Evolutionary conservation across 37 sponge, comb jelly and placozoan genomes (phyloP), one percentile per base, ranked within the genome.

Genomic region (Geodia barretti): DNA sequence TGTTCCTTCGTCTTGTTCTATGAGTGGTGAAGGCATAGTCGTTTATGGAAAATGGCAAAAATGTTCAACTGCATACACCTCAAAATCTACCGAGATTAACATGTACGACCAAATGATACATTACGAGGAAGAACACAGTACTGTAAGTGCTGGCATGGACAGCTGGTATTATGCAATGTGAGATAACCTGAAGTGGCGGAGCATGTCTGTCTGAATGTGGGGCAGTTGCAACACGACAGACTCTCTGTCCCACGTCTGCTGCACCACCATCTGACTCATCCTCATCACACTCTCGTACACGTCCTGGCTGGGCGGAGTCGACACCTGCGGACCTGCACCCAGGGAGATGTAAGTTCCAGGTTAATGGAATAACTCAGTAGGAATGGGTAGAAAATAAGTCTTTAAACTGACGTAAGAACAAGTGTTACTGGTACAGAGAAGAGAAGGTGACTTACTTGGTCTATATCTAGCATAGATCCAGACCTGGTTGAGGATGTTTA

Each of bases 281-380:
- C 64, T 85, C 81, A 98, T 93, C 34, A 89, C 77, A 62, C 92
- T 92, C 82, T 97, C 97, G 83, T 88, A 93, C 7, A 83, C 78
- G 34, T 93, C 86, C 54, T 91, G 65, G 28, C 85, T 84, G 14
- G 97, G 97, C 20, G 61, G 37, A 1, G 75, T 37, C 0, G 54
- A 47, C 54, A 47, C 11, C 54, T 47, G 54, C 7, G 54, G 54
- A 14, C 54, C 54, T 83, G 84, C 30, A 31, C 24, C 25, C 30
- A 67, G 30, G 30, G 68, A 9, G 14, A 67, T 33, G 32, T 24
- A 20, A 59, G 60, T 21, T 14, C 14, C 19, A 59, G 60, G 20
- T n/a, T n/a, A n/a, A n/a, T n/a, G n/a, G n/a, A n/a, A n/a, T n/a
- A n/a, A n/a, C n/a, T n/a, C n/a, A n/a, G n/a, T n/a, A n/a, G n/a